phyloP scores from a whole-genome alignment of 2,113 vertebrate genomes.

The Chaenocephalus aceratus region DNA sequence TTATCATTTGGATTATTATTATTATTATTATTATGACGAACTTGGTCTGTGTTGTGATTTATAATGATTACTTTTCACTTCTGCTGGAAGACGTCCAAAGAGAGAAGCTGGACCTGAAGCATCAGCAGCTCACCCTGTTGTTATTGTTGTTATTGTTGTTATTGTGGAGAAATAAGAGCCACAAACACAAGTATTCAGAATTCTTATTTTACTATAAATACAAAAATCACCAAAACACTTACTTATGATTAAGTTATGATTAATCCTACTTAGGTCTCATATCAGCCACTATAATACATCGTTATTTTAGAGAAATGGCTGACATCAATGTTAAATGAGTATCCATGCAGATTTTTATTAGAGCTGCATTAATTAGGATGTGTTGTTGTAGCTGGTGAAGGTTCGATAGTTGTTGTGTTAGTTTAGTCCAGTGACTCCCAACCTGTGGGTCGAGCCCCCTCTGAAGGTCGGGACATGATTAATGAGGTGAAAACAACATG shows the following conservation, averaged over 20 bases:
- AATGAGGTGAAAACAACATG: not conserved
- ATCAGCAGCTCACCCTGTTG: conserved; percentile 28
- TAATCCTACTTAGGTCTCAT: no score
- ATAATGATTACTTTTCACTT: conserved; percentile 22
- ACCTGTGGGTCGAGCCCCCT: not conserved
- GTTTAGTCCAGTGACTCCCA: not conserved
- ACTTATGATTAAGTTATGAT: no score
- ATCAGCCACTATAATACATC: no score
- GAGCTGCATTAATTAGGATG: no score
- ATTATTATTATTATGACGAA: conserved; percentile 14
- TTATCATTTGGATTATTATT: not conserved
- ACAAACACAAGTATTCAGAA: conserved; percentile 13
- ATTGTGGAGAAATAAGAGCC: conserved; percentile 14
- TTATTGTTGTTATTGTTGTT: not conserved
- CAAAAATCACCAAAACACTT: not conserved
- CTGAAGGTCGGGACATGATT: not conserved
- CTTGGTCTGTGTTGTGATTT: conserved; percentile 26
- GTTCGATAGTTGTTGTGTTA: not conserved
- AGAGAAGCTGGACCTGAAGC: conserved; percentile 8
- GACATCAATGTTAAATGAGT: no score
- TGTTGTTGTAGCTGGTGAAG: not conserved
- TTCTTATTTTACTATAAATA: not conserved
- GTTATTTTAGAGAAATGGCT: no score
- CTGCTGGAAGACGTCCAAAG: conserved; percentile 24
- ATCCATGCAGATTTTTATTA: no score